Evolutionary conservation across 2,888 invertebrate genomes (phyloP).

Genomic region (Trachelus tabidus): DNA sequence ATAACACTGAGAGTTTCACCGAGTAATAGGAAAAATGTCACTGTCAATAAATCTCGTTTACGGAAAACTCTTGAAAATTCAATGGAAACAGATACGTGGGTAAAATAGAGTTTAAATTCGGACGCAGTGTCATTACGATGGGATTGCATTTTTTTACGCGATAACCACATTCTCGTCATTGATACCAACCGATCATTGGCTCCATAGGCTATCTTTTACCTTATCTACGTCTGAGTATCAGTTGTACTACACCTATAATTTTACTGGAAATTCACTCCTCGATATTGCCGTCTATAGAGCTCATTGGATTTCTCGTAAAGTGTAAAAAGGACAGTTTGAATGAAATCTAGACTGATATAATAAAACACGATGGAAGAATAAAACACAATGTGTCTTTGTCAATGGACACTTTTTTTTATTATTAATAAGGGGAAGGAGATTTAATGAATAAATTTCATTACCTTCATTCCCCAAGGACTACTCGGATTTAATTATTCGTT

Average conservation of each 20-base stretch:
- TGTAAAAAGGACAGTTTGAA: neutral
- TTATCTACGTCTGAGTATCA: too few species aligned
- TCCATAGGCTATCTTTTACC: too few species aligned
- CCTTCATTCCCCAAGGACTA: neutral
- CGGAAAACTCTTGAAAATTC: neutral
- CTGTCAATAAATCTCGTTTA: neutral
- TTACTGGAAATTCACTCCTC: too few species aligned
- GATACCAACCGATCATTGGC: too few species aligned
- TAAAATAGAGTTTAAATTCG: neutral
- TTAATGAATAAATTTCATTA: neutral
- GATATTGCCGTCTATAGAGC: neutral
- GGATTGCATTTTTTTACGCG: too few species aligned
- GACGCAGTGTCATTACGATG: too few species aligned
- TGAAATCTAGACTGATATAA: neutral
- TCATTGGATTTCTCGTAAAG: neutral
- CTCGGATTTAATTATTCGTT: neutral
- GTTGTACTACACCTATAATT: too few species aligned
- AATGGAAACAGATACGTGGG: neutral
- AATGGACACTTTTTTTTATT: neutral
- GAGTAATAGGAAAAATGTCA: neutral
- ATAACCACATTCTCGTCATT: too few species aligned
- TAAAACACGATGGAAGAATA: neutral
- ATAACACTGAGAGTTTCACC: neutral
- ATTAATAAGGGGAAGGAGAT: neutral
- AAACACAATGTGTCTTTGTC: neutral